These are phyloP conservation scores for Thinocorus orbignyianus DNA, from an alignment of 2,113 vertebrate species.

Conservation along the genomic window DNA sequence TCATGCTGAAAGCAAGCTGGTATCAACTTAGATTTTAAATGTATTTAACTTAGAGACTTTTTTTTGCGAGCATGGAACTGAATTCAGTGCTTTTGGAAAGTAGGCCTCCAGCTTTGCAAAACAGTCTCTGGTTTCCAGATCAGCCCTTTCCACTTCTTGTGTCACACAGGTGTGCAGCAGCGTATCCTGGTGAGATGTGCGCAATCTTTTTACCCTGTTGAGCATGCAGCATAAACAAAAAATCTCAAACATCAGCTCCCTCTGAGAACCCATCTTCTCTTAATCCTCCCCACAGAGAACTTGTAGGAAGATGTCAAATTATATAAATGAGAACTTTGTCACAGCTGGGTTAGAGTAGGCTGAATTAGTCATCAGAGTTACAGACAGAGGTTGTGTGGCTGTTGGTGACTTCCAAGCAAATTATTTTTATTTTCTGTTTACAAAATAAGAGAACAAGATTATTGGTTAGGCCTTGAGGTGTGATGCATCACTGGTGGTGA, in stretches of 20 bases:
- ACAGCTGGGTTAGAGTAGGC: not conserved
- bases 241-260: not conserved
- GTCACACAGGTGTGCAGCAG: not conserved
- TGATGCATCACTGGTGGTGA: not conserved
- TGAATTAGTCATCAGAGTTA: not conserved
- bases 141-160: not conserved
- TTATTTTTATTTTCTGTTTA: conserved; percentile 32
- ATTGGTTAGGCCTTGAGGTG: not conserved
- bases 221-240: not conserved
- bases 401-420: not conserved
- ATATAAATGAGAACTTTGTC: conserved; percentile 1
- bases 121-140: not conserved
- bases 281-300: not conserved
- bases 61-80: not conserved
- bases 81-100: not conserved
- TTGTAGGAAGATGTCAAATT: not conserved
- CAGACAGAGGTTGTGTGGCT: conserved; percentile 27
- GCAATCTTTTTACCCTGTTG: not conserved
- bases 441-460: conserved; percentile 11
- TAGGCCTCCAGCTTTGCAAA: not conserved
- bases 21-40: not conserved
- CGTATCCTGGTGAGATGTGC: not conserved
- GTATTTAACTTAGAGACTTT: not conserved
- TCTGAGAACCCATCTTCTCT: not conserved
- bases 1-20: not conserved